Conservation (phyloP, 2,888 invertebrate genomes). For the Octonoba sinensis region DNA sequence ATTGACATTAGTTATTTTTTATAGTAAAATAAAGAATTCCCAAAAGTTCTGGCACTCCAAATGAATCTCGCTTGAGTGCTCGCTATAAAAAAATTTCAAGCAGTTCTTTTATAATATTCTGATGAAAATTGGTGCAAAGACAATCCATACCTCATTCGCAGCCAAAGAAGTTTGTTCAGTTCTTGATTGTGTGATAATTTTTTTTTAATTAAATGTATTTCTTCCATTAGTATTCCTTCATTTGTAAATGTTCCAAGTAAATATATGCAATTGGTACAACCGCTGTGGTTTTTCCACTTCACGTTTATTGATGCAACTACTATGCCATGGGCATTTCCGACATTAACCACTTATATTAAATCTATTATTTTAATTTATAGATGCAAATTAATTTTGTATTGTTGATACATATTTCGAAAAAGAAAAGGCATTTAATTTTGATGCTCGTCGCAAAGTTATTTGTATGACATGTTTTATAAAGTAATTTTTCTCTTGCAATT, state of each 20-base stretch:
- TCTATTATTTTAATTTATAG: too few relatives aligned
- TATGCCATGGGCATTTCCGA: too few relatives aligned
- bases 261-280: slow-evolving; percentile 50
- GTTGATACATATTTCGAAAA: neutral
- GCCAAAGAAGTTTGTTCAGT: slow-evolving; percentile 60
- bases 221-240: slow-evolving; percentile 34
- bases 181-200: slow-evolving; percentile 53
- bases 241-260: slow-evolving; percentile 46
- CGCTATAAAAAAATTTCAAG: neutral
- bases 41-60: slow-evolving; percentile 20
- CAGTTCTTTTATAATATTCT: neutral
- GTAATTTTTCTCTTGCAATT: too few relatives aligned
- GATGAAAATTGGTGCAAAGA: slow-evolving; percentile 49
- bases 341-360: too few relatives aligned
- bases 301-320: neutral
- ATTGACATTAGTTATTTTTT: slow-evolving; percentile 60
- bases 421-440: too few relatives aligned
- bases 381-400: neutral
- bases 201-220: slow-evolving; percentile 39
- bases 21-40: slow-evolving; percentile 38
- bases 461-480: too few relatives aligned
- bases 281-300: slow-evolving; percentile 18
- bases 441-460: too few relatives aligned
- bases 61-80: neutral
- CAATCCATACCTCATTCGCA: slow-evolving; percentile 60